A percentile compares a stretch with the other conserved stretches of the same genome.
Evolutionary conservation across 2,113 vertebrate species (phyloP).

Genomic region (Manacus vitellinus): DNA sequence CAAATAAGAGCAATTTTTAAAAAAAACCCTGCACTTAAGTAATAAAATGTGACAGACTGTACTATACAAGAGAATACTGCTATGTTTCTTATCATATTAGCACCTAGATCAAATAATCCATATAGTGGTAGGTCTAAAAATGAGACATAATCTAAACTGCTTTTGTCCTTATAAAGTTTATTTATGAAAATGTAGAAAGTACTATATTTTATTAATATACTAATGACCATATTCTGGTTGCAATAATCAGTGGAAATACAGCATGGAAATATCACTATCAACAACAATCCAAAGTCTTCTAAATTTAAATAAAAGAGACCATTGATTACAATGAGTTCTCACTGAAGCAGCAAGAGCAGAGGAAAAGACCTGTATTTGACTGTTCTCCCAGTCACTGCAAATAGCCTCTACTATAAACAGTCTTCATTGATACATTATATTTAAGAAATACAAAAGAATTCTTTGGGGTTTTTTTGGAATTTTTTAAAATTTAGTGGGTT

Average conservation of each 20-base stretch:
- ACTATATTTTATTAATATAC: neutral
- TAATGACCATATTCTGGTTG: neutral
- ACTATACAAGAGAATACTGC: neutral
- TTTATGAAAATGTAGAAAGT: neutral
- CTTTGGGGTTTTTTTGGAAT: fast-evolving
- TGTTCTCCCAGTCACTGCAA: neutral
- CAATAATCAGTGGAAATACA: neutral
- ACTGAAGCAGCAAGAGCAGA: neutral
- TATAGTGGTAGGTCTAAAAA: neutral
- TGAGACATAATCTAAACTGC: neutral
- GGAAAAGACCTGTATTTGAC: neutral
- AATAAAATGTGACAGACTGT: neutral
- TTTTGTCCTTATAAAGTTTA: neutral
- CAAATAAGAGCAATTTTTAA: neutral
- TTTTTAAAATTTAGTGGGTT: neutral
- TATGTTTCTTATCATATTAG: neutral
- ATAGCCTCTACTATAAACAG: neutral
- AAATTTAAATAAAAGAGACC: neutral
- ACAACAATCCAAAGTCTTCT: neutral
- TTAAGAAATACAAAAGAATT: neutral
- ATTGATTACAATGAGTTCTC: neutral
- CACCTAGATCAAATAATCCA: neutral
- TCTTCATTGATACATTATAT: neutral
- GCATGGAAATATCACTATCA: neutral
- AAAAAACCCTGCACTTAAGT: neutral